These are phyloP conservation scores for Mormyrus iriodes DNA, from an alignment of 2,113 vertebrate genomes.

Conservation along the genomic window DNA sequence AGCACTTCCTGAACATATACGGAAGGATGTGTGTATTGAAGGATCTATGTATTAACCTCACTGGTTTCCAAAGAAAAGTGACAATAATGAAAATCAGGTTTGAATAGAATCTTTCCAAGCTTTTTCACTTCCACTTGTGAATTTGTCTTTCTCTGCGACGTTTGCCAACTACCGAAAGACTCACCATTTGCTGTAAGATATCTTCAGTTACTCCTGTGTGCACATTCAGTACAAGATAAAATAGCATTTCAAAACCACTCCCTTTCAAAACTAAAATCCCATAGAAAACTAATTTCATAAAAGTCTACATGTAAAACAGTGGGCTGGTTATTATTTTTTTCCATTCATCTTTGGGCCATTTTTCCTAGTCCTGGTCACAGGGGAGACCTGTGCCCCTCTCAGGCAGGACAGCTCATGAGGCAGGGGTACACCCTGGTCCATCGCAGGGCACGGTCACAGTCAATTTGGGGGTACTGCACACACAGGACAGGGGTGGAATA, in stretches of 20 bases:
- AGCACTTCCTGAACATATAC: not conserved
- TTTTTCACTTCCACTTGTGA: not conserved
- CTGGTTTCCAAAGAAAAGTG: not conserved
- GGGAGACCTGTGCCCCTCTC: too few species aligned
- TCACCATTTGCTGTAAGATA: not conserved
- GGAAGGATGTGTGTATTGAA: not conserved
- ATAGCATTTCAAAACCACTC: not conserved
- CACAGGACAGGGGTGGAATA: too few species aligned
- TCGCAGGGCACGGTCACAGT: too few species aligned
- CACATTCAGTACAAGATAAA: not conserved
- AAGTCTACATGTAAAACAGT: too few species aligned
- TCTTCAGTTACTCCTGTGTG: not conserved
- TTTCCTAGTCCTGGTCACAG: too few species aligned
- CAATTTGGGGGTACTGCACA: too few species aligned
- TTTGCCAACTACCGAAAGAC: not conserved
- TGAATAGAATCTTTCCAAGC: not conserved
- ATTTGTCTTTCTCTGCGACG: not conserved
- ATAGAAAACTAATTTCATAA: not conserved
- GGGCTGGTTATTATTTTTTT: too few species aligned
- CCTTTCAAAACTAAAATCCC: not conserved
- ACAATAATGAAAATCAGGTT: not conserved
- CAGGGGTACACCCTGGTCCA: too few species aligned
- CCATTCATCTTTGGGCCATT: too few species aligned
- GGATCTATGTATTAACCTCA: not conserved
- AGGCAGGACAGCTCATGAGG: too few species aligned